A percentile compares a stretch with the other conserved stretches of the same genome.
Evolutionary conservation across 2,113 vertebrate genomes (phyloP).

Genomic region (Heloderma charlesbogerti): DNA sequence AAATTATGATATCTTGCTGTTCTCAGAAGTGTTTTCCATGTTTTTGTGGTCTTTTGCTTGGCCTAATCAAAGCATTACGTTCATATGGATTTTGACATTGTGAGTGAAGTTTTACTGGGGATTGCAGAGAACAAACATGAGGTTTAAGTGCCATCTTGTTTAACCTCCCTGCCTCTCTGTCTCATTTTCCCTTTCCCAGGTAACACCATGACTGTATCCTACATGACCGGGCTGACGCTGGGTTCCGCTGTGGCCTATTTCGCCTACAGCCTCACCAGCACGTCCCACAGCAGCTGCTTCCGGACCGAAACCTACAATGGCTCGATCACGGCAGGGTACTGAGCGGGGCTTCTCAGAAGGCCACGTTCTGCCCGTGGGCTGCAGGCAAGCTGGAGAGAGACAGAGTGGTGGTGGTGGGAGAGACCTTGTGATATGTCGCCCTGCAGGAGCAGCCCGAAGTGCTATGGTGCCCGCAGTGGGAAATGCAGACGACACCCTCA

Average conservation of each 20-base stretch:
- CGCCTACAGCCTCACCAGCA: constrained; percentile 90
- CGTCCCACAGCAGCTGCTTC: constrained; percentile 75
- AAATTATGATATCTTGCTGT: too few relatives aligned
- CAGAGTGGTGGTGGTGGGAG: neutral
- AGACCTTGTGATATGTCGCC: neutral
- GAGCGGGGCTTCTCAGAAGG: constrained; percentile 50
- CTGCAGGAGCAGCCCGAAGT: neutral
- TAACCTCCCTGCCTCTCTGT: neutral
- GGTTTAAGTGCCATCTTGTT: rapidly evolving
- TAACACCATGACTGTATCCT: constrained; percentile 99
- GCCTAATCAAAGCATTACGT: too few relatives aligned
- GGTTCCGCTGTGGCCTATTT: constrained; percentile 94
- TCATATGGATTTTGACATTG: too few relatives aligned
- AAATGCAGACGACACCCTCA: too few relatives aligned
- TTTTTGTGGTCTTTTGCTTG: too few relatives aligned
- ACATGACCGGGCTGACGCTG: constrained; percentile 94
- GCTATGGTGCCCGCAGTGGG: neutral
- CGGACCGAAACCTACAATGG: constrained; percentile 69
- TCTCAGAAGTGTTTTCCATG: too few relatives aligned
- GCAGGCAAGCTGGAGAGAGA: neutral
- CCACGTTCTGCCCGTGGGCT: rapidly evolving
- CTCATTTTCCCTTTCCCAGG: constrained; percentile 74
- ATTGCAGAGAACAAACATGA: neutral
- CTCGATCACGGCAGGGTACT: constrained; percentile 77
- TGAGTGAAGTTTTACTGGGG: too few relatives aligned